Evolutionary conservation across 2,797 vertebrate species (phyloP), one percentile per base, ranked within the genome.

Genomic region (Smutsia temminckii): DNA sequence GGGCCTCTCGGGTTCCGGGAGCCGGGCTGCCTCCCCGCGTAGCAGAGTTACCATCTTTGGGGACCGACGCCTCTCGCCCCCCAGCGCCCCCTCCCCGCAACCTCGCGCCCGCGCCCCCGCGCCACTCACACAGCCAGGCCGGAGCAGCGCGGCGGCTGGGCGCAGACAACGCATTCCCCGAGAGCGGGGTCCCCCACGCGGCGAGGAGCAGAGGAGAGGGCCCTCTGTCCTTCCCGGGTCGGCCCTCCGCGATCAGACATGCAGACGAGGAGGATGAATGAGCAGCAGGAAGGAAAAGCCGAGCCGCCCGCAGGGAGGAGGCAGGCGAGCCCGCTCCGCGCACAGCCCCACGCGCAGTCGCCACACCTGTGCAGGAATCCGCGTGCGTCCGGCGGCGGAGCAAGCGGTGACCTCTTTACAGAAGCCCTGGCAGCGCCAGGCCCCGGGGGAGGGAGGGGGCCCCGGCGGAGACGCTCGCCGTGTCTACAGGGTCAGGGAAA

Each of bases 261-360:
- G 96, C 89, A n/a, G 84, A 96, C 37, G 97, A 96, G 85, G 69
- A 92, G 84, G 96, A 91, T 94, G 86, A 94, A 93, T 2, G 34
- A 86, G 81, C 71, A 34, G 72, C 94, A 1, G 55, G 55, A 53
- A 87, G 96, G 85, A 79, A 78, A 63, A 71, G 75, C 59, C 9
- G 37, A 84, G 57, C 66, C 21, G 61, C 96, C 29, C 42, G 69
- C 34, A 10, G 74, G 49, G 0, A 0, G 92, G 66, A 84, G 25
- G 81, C 74, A 17, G 68, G 63, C 46, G 59, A 68, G 75, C 87
- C 89, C 0, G 90, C 23, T 0, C 29, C 46, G 1, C 72, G n/a
- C 74, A 13, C 49, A 4, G 6, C 85, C 91, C 4, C 42, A 29
- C 80, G 46, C 9, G 0, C 89, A 16, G 59, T 66, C 89, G 77